Conservation (phyloP, 2,797 vertebrate genomes). For the Mormyrops attenuatus region DNA sequence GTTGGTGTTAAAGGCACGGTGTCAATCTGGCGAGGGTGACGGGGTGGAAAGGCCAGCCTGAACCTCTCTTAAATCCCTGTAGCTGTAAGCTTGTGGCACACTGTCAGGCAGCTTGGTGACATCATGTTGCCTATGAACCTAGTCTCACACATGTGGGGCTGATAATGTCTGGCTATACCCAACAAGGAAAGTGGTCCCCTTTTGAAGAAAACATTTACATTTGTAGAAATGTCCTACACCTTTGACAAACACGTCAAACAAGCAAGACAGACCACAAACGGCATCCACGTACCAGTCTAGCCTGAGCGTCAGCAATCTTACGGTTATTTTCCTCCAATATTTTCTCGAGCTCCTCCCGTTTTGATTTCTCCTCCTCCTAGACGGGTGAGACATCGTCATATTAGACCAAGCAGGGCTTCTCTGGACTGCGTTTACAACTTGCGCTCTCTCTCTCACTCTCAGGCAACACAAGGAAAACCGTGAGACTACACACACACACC, state of each 20-base stretch:
- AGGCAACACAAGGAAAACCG: conserved; percentile 53
- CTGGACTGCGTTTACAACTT: conserved; percentile 30
- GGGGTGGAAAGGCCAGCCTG: neutral
- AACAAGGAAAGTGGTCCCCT: neutral
- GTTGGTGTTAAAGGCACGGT: neutral
- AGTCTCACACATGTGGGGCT: neutral
- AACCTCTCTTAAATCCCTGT: neutral
- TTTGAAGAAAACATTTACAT: neutral
- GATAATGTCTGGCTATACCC: neutral
- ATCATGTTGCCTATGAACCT: neutral
- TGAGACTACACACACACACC: conserved; percentile 50
- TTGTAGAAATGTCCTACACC: neutral
- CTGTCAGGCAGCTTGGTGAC: neutral
- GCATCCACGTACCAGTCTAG: conserved; percentile 83
- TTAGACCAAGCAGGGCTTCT: conserved; percentile 72
- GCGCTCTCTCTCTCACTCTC: conserved; percentile 33
- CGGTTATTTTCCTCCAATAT: conserved; percentile 99
- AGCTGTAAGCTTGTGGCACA: neutral
- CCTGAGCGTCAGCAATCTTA: conserved; percentile 98
- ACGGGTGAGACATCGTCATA: conserved; percentile 81
- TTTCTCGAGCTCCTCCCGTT: conserved; percentile 96
- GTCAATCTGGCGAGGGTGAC: neutral
- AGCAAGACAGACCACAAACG: neutral
- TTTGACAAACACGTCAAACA: neutral
- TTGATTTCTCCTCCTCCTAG: conserved; percentile 98